Base-by-base conservation (phyloP, 2,797 vertebrate genomes). In the Tapera naevia region DNA sequence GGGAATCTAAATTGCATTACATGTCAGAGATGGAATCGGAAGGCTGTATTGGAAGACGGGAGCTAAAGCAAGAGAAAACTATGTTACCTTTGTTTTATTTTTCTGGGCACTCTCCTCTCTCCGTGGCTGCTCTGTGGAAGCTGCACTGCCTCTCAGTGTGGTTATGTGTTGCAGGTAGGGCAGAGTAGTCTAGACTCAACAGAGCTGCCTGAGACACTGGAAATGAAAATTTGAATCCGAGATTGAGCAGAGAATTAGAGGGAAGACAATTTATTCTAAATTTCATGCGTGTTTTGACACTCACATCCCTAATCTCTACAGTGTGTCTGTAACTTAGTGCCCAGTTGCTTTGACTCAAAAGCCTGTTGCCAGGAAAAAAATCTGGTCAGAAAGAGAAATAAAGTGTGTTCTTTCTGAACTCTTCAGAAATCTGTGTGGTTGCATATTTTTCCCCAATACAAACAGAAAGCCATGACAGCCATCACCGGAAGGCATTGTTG, bases 61-160 rank as follows among this genome's bases (percentile, higher is more conserved):
- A 94, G 39, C 19, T 66, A 78, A 84, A 81, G 30, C 39, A 84
- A 53, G n/a, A 65, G 62, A 35, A 75, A 94, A 93, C 66, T 10
- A 15, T 57, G 46, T 65, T 93, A 33, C 69, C 16, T 90, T 71
- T 25, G 57, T 78, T 30, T 43, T 70, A 58, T 84, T 83, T 72
- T 74, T 39, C 57, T 91, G 82, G 62, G 39, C 80, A 80, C 10
- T 39, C 27, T 80, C 9, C 30, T 30, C 13, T 23, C 35, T 67
- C 61, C 25, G 56, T 37, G 67, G 35, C 43, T 71, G 81, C 62
- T 14, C 78, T 14, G 43, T 30, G 56, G 69, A 17, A 76, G 22
- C 5, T 60, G 61, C 60, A 13, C 41, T 58, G 85, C 62, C 67
- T 16, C 65, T 39, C 46, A 0, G 18, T 4, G 64, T 1, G 41